Conservation (phyloP, 2,113 vertebrate genomes). For the Oxygymnocypris stewartii region DNA sequence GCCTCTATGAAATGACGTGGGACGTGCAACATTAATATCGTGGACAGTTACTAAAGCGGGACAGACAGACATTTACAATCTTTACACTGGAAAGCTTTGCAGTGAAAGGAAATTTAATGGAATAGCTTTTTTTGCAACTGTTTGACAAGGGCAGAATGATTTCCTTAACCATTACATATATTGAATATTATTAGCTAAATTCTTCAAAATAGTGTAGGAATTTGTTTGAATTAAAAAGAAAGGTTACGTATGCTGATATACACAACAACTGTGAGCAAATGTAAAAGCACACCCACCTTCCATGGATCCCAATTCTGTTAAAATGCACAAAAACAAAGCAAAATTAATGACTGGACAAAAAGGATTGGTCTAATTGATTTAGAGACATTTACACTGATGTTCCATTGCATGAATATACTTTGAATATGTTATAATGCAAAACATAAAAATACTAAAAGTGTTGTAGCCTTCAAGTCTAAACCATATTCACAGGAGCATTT, state of each 20-base stretch:
- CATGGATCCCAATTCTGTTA: conserved; percentile 68
- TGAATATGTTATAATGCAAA: not conserved
- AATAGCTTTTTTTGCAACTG: conserved; percentile 2
- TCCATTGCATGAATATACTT: not conserved
- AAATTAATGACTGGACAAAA: no score
- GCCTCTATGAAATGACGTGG: conserved; percentile 4
- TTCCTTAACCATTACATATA: not conserved
- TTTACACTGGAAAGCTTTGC: conserved; percentile 23
- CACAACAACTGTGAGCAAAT: not conserved
- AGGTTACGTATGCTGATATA: not conserved
- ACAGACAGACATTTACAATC: conserved; percentile 40
- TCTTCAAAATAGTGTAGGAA: not conserved
- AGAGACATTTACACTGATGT: not conserved
- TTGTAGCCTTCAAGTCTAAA: not conserved
- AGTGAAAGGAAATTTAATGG: conserved; percentile 36
- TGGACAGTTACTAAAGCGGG: conserved; percentile 24
- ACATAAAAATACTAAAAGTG: not conserved
- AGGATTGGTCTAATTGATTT: not conserved
- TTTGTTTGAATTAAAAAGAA: not conserved
- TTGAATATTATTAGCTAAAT: not conserved
- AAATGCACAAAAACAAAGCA: conserved; percentile 26
- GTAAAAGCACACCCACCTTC: conserved; percentile 79
- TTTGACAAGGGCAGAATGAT: not conserved
- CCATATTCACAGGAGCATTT: not conserved
- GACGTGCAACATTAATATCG: conserved; percentile 34